These are phyloP conservation scores for Tinamus guttatus DNA, from an alignment of 2,113 vertebrate genomes.

Conservation along the genomic window DNA sequence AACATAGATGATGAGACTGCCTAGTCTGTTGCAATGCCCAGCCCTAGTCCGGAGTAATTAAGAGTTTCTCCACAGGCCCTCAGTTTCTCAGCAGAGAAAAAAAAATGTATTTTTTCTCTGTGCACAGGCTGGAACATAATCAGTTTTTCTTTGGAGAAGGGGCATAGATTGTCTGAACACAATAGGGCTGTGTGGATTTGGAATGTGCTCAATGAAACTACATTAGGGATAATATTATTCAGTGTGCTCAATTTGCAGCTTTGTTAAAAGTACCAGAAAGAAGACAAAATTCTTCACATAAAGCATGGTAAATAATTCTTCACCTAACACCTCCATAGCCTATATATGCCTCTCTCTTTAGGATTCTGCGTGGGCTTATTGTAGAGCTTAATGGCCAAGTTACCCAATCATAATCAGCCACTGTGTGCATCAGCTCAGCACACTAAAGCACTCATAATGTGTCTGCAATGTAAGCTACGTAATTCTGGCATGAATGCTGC, in stretches of 20 bases:
- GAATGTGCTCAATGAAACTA: not conserved
- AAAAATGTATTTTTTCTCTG: not conserved
- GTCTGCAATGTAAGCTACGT: conserved; percentile 53
- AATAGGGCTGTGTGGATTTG: not conserved
- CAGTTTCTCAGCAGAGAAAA: not conserved
- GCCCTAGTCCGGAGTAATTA: not conserved
- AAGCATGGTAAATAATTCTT: conserved; percentile 40
- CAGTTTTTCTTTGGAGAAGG: not conserved
- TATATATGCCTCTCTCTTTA: conserved; percentile 58
- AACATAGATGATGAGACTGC: not conserved
- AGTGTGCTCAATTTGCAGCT: not conserved
- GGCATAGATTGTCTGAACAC: not conserved
- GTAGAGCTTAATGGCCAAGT: conserved; percentile 45
- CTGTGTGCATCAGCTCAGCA: conserved; percentile 23
- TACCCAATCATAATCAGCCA: conserved; percentile 61
- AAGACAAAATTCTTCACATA: conserved; percentile 48
- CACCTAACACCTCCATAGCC: conserved; percentile 46
- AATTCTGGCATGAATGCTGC: not conserved
- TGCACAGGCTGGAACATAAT: not conserved
- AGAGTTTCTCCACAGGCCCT: not conserved
- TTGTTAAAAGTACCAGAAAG: conserved; percentile 25
- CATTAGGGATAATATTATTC: not conserved
- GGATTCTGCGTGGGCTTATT: conserved; percentile 50
- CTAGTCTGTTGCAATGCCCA: not conserved
- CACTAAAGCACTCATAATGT: conserved; percentile 59